Percentiles rank a stretch among this genome's conserved stretches.
Evolutionary conservation across 2,888 invertebrate species (phyloP).

Genomic region (Miltochrista miniata): DNA sequence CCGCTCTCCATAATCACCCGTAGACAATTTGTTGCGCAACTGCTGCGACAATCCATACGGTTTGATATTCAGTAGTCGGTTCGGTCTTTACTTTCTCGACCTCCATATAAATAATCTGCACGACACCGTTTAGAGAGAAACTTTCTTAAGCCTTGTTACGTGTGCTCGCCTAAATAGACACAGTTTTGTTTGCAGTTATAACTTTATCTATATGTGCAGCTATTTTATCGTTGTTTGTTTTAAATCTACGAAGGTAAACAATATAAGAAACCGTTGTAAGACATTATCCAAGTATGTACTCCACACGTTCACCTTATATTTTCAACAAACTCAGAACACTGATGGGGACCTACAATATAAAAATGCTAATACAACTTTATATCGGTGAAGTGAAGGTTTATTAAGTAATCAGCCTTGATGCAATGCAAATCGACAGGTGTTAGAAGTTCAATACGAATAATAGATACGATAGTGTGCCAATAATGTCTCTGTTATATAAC

Average conservation of each 20-base stretch:
- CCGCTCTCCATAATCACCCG: conserved; percentile 60
- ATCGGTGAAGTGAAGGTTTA: conserved; percentile 19
- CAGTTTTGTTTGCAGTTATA: conserved; percentile 20
- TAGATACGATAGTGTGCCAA: conserved; percentile 39
- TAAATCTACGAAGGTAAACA: conserved; percentile 28
- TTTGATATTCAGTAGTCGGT: conserved; percentile 68
- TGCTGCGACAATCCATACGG: conserved; percentile 50
- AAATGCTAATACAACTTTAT: conserved; percentile 20
- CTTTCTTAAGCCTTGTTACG: conserved; percentile 43
- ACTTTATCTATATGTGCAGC: conserved; percentile 21
- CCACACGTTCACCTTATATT: conserved; percentile 14
- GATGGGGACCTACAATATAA: conserved; percentile 9
- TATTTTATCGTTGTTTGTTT: conserved; percentile 27
- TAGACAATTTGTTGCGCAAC: conserved; percentile 70
- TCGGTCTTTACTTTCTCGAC: conserved; percentile 74
- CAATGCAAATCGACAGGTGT: conserved; percentile 46
- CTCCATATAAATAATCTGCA: conserved; percentile 59
- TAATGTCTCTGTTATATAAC: conserved; percentile 7
- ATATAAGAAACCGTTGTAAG: conserved; percentile 19
- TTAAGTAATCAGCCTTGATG: conserved; percentile 49
- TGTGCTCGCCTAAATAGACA: conserved; percentile 19
- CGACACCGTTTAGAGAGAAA: conserved; percentile 48
- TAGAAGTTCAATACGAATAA: conserved; percentile 38
- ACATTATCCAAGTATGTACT: conserved; percentile 18
- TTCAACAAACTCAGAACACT: conserved; percentile 10